Base-by-base conservation (phyloP, 2,888 invertebrate species). In the Agriopis leucophaearia region DNA sequence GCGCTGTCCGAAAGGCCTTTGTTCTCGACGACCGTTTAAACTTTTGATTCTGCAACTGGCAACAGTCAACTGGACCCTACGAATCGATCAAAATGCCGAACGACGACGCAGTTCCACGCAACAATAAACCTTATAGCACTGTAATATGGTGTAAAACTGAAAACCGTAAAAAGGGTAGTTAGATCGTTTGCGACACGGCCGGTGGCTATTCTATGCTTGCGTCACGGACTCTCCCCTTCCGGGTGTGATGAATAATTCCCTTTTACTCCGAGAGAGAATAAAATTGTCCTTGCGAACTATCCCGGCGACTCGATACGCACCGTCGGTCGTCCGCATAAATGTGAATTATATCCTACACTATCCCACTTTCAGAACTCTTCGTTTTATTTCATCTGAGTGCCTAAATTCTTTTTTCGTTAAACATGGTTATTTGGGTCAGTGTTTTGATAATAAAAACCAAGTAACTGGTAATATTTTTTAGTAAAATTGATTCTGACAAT, bases 201-300 rank as follows among this genome's bases (percentile, higher is more conserved):
- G 87, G 87, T 89, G 90, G 90, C 89, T 88, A 90, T 91, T 89
- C 92, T 88, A 88, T 88, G 87, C 91, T 94, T 93, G 93, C 94
- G 93, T 92, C 94, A 93, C 87, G 88, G 88, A 81, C 88, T 93
- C 93, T 93, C 93, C 94, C 93, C 93, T 94, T 94, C 94, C 94
- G 94, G 93, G 94, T 93, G 92, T 90, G 93, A 93, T 94, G 93
- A 94, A 94, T 94, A 93, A 94, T 94, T 93, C 93, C 89, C 89
- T 92, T 93, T 91, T 90, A 91, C 91, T 92, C 87, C 83, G 87
- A 82, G 88, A 88, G 87, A 88, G 88, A 88, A 78, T 78, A 78
- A 78, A 78, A 93, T 90, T 91, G 93, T 94, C 92, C 90, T 90
- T 90, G 91, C 87, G 89, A 92, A 91, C 89, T 91, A 90, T 88